These are phyloP conservation scores for Entomobrya multifasciata DNA, from an alignment of 2,888 invertebrate species.

Conservation along the genomic window DNA sequence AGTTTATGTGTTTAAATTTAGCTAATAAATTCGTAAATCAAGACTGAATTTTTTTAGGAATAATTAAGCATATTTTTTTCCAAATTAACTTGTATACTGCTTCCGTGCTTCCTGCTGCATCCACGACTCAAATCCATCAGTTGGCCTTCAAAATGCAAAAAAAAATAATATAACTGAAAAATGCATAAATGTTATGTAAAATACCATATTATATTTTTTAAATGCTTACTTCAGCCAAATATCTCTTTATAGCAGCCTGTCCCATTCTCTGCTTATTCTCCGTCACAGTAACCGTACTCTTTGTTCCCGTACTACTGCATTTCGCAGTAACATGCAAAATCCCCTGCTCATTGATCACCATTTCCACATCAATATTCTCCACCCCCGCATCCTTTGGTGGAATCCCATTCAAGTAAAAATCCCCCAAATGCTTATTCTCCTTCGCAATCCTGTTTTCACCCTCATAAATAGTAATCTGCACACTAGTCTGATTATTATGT, in stretches of 20 bases:
- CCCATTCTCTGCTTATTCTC: slow-evolving; percentile 68
- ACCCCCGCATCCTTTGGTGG: slow-evolving; percentile 65
- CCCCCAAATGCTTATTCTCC: slow-evolving; percentile 65
- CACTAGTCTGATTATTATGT: slow-evolving; percentile 69
- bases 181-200: too few species aligned
- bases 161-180: too few species aligned
- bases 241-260: slow-evolving; percentile 22
- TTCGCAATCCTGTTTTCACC: slow-evolving; percentile 62
- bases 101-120: too few species aligned
- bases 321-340: slow-evolving; percentile 67
- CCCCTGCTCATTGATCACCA: slow-evolving; percentile 69
- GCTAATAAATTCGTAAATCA: too few species aligned
- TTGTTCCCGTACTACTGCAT: slow-evolving; percentile 65
- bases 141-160: too few species aligned
- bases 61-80: too few species aligned
- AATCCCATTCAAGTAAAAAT: slow-evolving; percentile 73
- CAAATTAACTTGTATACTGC: too few species aligned
- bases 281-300: slow-evolving; percentile 44
- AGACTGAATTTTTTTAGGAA: too few species aligned
- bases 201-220: too few species aligned
- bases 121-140: too few species aligned
- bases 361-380: slow-evolving; percentile 65
- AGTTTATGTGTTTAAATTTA: too few species aligned
- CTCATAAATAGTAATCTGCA: slow-evolving; percentile 66
- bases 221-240: slow-evolving; percentile 57